Conservation (phyloP, 2,888 invertebrate genomes). For the Leucophenga montana region DNA sequence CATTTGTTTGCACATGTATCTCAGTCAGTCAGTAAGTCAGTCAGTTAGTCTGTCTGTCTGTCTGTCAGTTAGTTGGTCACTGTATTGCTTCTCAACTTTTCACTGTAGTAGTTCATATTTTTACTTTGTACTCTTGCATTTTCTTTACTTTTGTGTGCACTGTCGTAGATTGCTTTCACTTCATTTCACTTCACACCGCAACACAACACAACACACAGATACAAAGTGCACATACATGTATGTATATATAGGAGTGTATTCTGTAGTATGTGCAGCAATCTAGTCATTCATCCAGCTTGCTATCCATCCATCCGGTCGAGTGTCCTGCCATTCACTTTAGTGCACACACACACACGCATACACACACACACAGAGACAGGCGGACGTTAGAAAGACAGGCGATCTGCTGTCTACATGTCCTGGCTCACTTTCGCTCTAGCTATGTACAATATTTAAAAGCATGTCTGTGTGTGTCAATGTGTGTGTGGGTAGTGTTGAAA, state of each 20-base stretch:
- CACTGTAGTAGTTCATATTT: not conserved
- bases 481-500: no score
- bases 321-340: not conserved
- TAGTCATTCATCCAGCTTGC: no score
- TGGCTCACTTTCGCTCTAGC: not conserved
- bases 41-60: conserved; percentile 27
- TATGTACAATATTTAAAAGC: no score
- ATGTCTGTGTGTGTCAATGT: no score
- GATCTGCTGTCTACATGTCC: not conserved
- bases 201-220: not conserved
- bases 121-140: not conserved
- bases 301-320: not conserved
- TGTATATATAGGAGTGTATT: no score
- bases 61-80: conserved; percentile 27
- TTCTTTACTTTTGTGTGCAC: not conserved
- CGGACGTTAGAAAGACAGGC: no score
- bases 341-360: not conserved
- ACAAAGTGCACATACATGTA: no score
- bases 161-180: conserved; percentile 18
- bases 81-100: not conserved
- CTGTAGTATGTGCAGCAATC: no score
- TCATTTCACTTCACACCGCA: conserved; percentile 30
- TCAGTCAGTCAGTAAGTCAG: conserved; percentile 58
- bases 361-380: not conserved
- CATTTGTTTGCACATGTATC: conserved; percentile 64